These are phyloP conservation scores for Macropodus opercularis DNA, from an alignment of 2,797 vertebrate species.

Conservation along the genomic window DNA sequence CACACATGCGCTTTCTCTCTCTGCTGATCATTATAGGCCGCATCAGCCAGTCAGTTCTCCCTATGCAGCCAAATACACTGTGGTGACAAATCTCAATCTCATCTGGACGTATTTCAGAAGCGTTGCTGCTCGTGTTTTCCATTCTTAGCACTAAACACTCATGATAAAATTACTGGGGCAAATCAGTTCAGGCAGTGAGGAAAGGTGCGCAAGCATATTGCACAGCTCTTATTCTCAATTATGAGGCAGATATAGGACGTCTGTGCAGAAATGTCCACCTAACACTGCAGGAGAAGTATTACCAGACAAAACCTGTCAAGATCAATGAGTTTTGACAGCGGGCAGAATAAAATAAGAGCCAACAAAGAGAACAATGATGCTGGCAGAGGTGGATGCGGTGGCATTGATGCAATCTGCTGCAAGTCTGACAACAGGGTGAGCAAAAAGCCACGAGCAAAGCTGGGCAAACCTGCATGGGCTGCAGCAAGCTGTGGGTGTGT, in stretches of 20 bases:
- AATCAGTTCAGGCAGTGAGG: slow-evolving; percentile 26
- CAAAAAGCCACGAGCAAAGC: slow-evolving; percentile 40
- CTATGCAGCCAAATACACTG: slow-evolving; percentile 19
- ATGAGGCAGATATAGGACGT: slow-evolving; percentile 3
- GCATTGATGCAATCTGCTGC: slow-evolving; percentile 72
- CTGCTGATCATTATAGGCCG: slow-evolving; percentile 36
- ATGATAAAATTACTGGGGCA: slow-evolving; percentile 65
- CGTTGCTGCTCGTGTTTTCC: slow-evolving; percentile 44
- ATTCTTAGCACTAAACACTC: slow-evolving; percentile 50
- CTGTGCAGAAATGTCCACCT: background rate
- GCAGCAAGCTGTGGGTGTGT: slow-evolving; percentile 39
- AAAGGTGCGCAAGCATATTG: background rate
- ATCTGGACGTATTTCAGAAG: slow-evolving; percentile 38
- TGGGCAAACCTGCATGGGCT: slow-evolving; percentile 25
- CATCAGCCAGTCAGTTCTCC: slow-evolving; percentile 40
- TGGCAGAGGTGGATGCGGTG: slow-evolving; percentile 39
- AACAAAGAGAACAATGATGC: slow-evolving; percentile 53
- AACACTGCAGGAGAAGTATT: slow-evolving; percentile 10
- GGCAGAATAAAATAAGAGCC: slow-evolving; percentile 36
- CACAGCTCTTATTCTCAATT: slow-evolving; percentile 13
- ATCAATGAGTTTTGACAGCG: slow-evolving; percentile 27
- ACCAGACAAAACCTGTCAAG: slow-evolving; percentile 24
- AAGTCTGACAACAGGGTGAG: slow-evolving; percentile 49
- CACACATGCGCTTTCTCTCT: background rate
- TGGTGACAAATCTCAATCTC: slow-evolving; percentile 56